Percentiles rank a stretch among this genome's conserved stretches.
Conservation (phyloP, 2,797 vertebrate genomes). For the Dromococcyx pavoninus region DNA sequence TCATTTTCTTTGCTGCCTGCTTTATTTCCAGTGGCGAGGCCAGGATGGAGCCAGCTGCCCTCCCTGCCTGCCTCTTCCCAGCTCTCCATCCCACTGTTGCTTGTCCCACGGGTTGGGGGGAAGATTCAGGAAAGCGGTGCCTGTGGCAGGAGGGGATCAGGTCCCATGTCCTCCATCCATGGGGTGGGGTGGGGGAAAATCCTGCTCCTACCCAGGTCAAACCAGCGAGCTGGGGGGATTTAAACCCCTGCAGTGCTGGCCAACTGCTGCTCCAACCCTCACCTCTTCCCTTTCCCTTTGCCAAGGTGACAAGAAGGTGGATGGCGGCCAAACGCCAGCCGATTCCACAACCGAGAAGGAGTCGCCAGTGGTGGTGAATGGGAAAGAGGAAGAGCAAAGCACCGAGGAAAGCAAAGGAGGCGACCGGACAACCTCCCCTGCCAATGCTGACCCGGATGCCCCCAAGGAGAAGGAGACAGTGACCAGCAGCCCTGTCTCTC, state of each 20-base stretch:
- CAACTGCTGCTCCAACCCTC: background rate
- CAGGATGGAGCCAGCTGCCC: background rate
- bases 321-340: background rate
- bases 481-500: conserved; percentile 78
- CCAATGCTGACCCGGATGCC: conserved; percentile 69
- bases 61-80: background rate
- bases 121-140: background rate
- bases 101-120: background rate
- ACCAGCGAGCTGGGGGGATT: fast-evolving
- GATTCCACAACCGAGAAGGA: conserved; percentile 21
- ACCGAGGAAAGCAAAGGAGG: conserved; percentile 83
- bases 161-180: fast-evolving
- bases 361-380: conserved; percentile 79
- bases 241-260: fast-evolving
- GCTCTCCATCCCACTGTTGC: background rate
- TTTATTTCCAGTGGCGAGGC: background rate
- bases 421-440: conserved; percentile 82
- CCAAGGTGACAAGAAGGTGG: conserved; percentile 59
- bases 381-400: conserved; percentile 85
- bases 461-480: conserved; percentile 79
- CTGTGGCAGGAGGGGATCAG: background rate
- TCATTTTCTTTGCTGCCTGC: background rate
- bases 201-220: background rate
- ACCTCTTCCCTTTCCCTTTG: background rate
- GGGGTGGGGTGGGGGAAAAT: background rate